Evolutionary conservation across 2,113 vertebrate species (phyloP).

Genomic region (Rattus rattus): DNA sequence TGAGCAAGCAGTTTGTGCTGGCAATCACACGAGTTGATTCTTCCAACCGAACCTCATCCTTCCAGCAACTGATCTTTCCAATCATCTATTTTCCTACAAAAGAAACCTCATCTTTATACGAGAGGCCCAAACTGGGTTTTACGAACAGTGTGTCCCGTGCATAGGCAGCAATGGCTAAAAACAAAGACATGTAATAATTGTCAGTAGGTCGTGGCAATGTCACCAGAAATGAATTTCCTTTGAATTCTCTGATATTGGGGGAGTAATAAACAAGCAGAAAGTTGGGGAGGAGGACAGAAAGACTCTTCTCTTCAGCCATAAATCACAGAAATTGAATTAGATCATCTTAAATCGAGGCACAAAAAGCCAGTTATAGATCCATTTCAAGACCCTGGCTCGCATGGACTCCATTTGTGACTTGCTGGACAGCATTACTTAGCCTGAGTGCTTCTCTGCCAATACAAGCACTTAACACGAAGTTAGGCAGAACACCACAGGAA

Average conservation of each 20-base stretch:
- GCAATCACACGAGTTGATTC: fast-evolving
- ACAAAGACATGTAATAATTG: slow-evolving; percentile 43
- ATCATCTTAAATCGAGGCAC: slow-evolving; percentile 86
- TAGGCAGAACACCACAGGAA: slow-evolving; percentile 70
- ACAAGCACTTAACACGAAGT: slow-evolving; percentile 83
- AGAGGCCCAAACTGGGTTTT: slow-evolving; percentile 54
- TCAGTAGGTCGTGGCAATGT: neutral
- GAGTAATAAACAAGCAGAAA: slow-evolving; percentile 46
- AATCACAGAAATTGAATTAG: slow-evolving; percentile 88
- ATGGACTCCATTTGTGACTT: slow-evolving; percentile 86
- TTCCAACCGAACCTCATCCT: neutral
- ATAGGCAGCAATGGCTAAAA: slow-evolving; percentile 44
- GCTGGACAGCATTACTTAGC: slow-evolving; percentile 85
- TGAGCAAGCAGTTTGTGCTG: slow-evolving; percentile 46
- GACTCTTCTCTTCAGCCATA: slow-evolving; percentile 77
- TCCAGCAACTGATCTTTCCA: slow-evolving; percentile 24
- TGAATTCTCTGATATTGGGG: slow-evolving; percentile 60
- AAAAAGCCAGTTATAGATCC: slow-evolving; percentile 88
- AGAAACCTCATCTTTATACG: slow-evolving; percentile 69
- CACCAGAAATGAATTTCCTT: slow-evolving; percentile 65
- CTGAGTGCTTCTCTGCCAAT: slow-evolving; percentile 84
- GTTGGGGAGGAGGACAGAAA: slow-evolving; percentile 52
- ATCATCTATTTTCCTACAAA: slow-evolving; percentile 72
- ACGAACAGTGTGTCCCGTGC: slow-evolving; percentile 29
- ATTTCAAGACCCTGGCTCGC: slow-evolving; percentile 82